Percentiles rank a stretch among this genome's conserved stretches.
phyloP scores from a whole-genome alignment of 2,888 invertebrate genomes.

The Tanypteryx hageni region DNA sequence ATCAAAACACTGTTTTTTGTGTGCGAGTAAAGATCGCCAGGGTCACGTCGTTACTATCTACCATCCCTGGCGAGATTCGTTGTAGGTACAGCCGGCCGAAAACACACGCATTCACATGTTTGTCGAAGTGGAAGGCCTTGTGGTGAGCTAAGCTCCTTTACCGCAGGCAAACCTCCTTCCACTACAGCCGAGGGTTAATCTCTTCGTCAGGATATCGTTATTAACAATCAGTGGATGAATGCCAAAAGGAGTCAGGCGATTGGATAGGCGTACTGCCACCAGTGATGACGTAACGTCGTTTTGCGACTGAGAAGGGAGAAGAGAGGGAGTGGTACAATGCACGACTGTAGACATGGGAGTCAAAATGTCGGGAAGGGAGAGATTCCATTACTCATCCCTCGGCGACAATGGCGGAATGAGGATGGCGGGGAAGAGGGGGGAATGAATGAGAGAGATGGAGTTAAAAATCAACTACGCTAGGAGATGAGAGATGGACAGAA shows the following conservation, averaged over 20 bases:
- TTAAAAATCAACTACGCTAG: not conserved
- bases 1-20: too few relatives aligned
- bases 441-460: not conserved
- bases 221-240: slow-evolving; percentile 22
- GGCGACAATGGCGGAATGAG: too few relatives aligned
- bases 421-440: not conserved
- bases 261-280: not conserved
- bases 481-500: not conserved
- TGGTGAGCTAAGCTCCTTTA: not conserved
- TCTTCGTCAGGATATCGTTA: slow-evolving; percentile 12
- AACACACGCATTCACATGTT: too few relatives aligned
- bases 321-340: not conserved
- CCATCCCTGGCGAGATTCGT: too few relatives aligned
- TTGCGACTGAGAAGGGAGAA: not conserved
- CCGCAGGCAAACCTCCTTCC: not conserved
- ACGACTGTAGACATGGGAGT: too few relatives aligned
- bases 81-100: too few relatives aligned
- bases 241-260: not conserved
- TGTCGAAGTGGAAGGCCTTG: not conserved
- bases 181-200: not conserved
- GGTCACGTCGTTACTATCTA: too few relatives aligned
- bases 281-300: not conserved
- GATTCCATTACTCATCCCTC: not conserved
- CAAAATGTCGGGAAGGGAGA: not conserved
- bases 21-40: too few relatives aligned